Base-by-base conservation (phyloP, 1,140 invertebrate species). In the Drosophila parabipectinata region DNA sequence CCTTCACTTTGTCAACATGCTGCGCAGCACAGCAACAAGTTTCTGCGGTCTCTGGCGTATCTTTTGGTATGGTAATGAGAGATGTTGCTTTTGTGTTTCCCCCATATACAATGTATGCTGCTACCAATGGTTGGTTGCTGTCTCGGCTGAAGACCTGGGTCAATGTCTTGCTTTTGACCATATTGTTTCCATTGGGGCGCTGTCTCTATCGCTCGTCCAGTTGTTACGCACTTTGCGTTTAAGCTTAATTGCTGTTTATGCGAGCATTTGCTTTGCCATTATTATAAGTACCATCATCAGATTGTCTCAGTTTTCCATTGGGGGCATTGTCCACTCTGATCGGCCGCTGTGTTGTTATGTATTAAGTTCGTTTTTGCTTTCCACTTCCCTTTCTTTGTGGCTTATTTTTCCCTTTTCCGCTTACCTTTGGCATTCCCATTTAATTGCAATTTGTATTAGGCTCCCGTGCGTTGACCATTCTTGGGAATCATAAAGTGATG, bases 181-280 rank as follows among this genome's bases (percentile, higher is more conserved):
- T 69, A 71, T 69, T 69, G 64, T 64, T 58, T 47, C 44, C 41
- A 45, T 9, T 7, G n/a, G 4, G 26, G 21, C 28, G 52, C 53
- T 57, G 56, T 47, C 54, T 72, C 53, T 41, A 54, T 37, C 53
- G 57, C 30, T 69, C 14, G 21, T 14, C 51, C 50, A 44, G 7
- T 8, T 66, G 56, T 74, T 87, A 87, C 83, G 82, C 82, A 85
- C 77, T 69, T 68, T 79, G 82, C 82, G 75, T 74, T 85, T 71
- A 67, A 58, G 61, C 74, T 78, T 82, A 85, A 87, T 85, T 85
- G 79, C 78, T 85, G 83, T 85, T 87, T 82, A 82, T 64, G 56
- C 71, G 63, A 68, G 30, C 82, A 75, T 66, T 85, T 69, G 60
- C 67, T 59, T 67, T 58, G 56, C 75, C 56, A 85, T 82, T 88